A percentile compares a stretch with the other conserved stretches of the same genome.
Conservation (phyloP, 1,140 invertebrate genomes). For the Apis florea region DNA sequence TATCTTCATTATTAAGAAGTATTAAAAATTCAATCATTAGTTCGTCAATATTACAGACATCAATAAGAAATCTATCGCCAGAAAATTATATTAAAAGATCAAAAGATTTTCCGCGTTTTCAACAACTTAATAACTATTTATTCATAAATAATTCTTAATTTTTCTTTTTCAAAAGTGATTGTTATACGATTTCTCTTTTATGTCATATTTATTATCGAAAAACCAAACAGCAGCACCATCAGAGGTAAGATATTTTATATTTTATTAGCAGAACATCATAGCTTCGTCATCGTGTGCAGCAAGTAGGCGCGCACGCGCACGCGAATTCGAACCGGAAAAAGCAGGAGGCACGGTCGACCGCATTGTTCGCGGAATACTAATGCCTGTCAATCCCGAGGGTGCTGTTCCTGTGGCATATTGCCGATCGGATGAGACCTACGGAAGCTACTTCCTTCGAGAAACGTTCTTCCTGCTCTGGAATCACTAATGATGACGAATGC, state of each 20-base stretch:
- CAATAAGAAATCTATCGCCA: not conserved
- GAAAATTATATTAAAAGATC: too few relatives aligned
- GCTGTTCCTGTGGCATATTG: constrained; percentile 55
- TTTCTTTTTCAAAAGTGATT: constrained; percentile 31
- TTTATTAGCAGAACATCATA: constrained; percentile 37
- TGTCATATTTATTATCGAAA: constrained; percentile 44
- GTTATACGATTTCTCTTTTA: constrained; percentile 40
- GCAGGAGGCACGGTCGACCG: constrained; percentile 48
- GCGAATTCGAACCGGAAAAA: constrained; percentile 49
- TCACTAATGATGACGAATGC: constrained; percentile 42
- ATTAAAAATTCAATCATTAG: not conserved
- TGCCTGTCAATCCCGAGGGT: constrained; percentile 55
- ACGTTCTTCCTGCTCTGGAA: constrained; percentile 38
- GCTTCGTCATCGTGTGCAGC: constrained; percentile 25
- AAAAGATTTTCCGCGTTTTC: not conserved
- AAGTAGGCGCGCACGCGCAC: not conserved
- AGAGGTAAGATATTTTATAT: constrained; percentile 61
- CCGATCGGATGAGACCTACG: constrained; percentile 53
- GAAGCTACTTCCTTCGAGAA: constrained; percentile 19
- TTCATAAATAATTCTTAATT: constrained; percentile 52
- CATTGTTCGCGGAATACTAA: constrained; percentile 60
- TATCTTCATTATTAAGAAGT: too few relatives aligned
- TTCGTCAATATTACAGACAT: too few relatives aligned
- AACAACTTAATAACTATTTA: too few relatives aligned
- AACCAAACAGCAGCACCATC: constrained; percentile 18